These are phyloP conservation scores for Lepeophtheirus nordmannii DNA, from an alignment of 2,888 invertebrate species.

Conservation along the genomic window DNA sequence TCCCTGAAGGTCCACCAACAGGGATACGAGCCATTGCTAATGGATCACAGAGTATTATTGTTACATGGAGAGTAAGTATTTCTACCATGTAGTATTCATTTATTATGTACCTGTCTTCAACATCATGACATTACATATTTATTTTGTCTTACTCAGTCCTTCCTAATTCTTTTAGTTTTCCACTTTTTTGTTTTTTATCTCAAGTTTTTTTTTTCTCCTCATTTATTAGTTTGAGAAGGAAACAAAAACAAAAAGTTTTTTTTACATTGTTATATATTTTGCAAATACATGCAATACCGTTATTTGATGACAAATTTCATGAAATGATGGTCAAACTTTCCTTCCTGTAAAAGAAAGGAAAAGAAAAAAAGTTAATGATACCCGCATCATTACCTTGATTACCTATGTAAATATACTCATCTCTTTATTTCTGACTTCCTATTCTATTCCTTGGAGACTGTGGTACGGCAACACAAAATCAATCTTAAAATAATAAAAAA, in stretches of 20 bases:
- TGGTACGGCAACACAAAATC: too few species aligned
- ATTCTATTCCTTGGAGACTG: too few species aligned
- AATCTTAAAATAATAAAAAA: too few species aligned
- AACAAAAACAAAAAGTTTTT: neutral
- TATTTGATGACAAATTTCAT: conserved; percentile 1
- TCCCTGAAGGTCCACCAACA: conserved; percentile 2
- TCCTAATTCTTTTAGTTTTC: neutral
- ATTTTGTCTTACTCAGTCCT: too few species aligned
- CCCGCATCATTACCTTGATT: too few species aligned
- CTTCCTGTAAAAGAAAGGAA: neutral
- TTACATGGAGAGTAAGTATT: conserved; percentile 10
- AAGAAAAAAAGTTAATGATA: neutral
- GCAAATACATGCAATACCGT: neutral
- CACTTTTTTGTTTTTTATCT: neutral
- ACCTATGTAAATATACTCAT: too few species aligned
- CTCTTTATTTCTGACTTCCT: too few species aligned
- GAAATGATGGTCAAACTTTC: conserved; percentile 4
- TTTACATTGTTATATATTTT: neutral
- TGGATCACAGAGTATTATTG: conserved; percentile 10
- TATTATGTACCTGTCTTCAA: too few species aligned
- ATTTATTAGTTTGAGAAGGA: neutral
- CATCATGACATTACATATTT: too few species aligned
- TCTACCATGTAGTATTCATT: too few species aligned
- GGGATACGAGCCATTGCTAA: neutral
- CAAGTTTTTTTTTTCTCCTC: neutral